These are phyloP conservation scores for Augochlora pura DNA, from an alignment of 1,140 invertebrate genomes.

Conservation along the genomic window DNA sequence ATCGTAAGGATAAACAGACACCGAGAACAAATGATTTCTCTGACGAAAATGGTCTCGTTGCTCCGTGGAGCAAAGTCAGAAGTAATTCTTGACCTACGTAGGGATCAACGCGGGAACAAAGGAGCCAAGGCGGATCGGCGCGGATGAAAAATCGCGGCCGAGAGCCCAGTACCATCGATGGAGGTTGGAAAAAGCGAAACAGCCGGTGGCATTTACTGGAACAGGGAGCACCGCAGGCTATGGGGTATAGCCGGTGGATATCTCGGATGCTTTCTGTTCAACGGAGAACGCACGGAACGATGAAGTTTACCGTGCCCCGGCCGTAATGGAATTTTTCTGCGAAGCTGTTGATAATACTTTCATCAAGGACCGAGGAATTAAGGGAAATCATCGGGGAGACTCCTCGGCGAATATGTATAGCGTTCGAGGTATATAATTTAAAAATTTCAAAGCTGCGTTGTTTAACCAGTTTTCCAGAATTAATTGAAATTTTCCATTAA, in stretches of 20 bases:
- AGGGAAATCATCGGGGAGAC: not conserved
- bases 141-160: too few relatives aligned
- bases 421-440: too few relatives aligned
- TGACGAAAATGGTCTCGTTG: not conserved
- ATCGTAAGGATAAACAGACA: too few relatives aligned
- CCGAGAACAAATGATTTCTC: too few relatives aligned
- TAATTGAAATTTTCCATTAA: too few relatives aligned
- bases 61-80: not conserved
- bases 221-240: too few relatives aligned
- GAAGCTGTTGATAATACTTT: not conserved
- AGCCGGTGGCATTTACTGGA: too few relatives aligned
- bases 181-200: too few relatives aligned
- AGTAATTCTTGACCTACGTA: not conserved
- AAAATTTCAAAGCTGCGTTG: too few relatives aligned
- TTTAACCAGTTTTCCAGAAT: too few relatives aligned
- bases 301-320: not conserved
- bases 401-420: too few relatives aligned
- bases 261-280: not conserved
- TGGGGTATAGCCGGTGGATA: not conserved
- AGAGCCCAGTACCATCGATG: too few relatives aligned
- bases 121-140: not conserved
- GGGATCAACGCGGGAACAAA: not conserved
- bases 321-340: constrained; percentile 9
- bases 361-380: not conserved
- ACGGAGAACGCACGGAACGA: not conserved